Base-by-base conservation (phyloP, 30 jellyfish, hydroid and myxozoan species). In the Aurelia sp. region DNA sequence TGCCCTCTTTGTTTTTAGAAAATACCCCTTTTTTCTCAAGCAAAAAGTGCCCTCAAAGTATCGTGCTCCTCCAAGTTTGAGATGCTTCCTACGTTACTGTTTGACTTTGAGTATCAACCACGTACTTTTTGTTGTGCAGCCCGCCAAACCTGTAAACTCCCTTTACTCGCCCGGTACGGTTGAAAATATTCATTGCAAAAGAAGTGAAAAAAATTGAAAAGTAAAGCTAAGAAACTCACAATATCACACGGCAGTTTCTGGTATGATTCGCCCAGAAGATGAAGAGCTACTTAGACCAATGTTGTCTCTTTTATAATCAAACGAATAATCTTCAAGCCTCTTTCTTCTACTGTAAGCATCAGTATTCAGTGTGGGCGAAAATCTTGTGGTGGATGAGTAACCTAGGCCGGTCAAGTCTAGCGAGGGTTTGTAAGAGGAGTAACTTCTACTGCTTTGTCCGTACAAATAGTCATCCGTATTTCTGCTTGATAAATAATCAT, bases 241-340 rank as follows among this genome's bases (percentile, higher is more conserved):
- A 19, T 16, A 21, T 78, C 62, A 78, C 13, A 78, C 89, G 23
- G 89, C 89, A 13, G 89, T 78, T 63, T 78, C 89, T 62, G 89
- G 89, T 50, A 78, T 63, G 17, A 62, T 40, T 7, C 89, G 60
- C 11, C 89, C 89, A 19, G 87, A 22, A 33, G 78, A 47, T 13
- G 89, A 64, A 0, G 87, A 35, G 44, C 30, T 66, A 40, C 77
- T 76, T 31, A 62, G 30, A 2, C 71, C 78, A 37, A 35, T 50
- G 5, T 66, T 58, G 63, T 63, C 51, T 9, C 72, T 30, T 27
- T 31, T 65, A 69, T 78, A 64, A 69, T 78, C 89, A 44, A 40
- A 20, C 40, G 30, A 21, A 1, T 59, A 12, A 22, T 59, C 86
- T 41, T 62, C 59, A 20, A 55, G 62, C 44, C 89, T 65, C 41